phyloP scores from a whole-genome alignment of 30 jellyfish, hydroid and myxozoan genomes.

The Sanderia malayensis region DNA sequence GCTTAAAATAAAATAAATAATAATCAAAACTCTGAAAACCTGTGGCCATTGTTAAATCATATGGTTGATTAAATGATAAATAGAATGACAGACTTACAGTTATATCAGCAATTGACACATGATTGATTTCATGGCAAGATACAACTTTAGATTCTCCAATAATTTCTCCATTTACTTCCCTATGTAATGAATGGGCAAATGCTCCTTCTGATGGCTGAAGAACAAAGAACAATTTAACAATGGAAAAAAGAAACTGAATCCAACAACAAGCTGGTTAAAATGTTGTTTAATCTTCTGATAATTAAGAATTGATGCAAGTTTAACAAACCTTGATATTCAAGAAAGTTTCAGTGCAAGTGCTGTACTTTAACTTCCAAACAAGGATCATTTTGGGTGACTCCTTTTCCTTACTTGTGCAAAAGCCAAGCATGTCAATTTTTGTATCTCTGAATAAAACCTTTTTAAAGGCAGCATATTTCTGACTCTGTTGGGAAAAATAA shows the following conservation, averaged over 20 bases:
- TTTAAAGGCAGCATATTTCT: slow-evolving; percentile 33
- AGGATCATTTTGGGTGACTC: slow-evolving; percentile 27
- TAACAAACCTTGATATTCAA: slow-evolving; percentile 27
- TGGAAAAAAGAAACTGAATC: too few species aligned
- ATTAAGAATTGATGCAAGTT: too few species aligned
- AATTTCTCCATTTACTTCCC: slow-evolving; percentile 15
- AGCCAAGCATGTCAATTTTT: slow-evolving; percentile 10
- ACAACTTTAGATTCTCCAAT: slow-evolving; percentile 4
- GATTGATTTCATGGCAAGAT: slow-evolving; percentile 10
- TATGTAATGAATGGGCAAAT: neutral
- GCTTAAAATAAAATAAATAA: too few species aligned
- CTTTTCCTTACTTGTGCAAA: slow-evolving; percentile 25
- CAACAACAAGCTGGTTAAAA: too few species aligned
- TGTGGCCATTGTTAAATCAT: too few species aligned
- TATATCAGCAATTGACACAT: neutral
- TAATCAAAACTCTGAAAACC: too few species aligned
- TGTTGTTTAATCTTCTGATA: too few species aligned
- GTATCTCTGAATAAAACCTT: slow-evolving; percentile 41
- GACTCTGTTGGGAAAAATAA: too few species aligned
- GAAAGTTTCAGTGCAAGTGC: slow-evolving; percentile 49
- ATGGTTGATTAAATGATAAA: too few species aligned
- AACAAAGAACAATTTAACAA: neutral
- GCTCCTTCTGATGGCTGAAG: slow-evolving; percentile 17
- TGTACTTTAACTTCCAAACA: slow-evolving; percentile 39
- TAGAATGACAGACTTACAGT: slow-evolving; percentile 5